These are phyloP conservation scores for Cheilosia scutellata DNA, from an alignment of 2,888 invertebrate genomes.

Conservation along the genomic window DNA sequence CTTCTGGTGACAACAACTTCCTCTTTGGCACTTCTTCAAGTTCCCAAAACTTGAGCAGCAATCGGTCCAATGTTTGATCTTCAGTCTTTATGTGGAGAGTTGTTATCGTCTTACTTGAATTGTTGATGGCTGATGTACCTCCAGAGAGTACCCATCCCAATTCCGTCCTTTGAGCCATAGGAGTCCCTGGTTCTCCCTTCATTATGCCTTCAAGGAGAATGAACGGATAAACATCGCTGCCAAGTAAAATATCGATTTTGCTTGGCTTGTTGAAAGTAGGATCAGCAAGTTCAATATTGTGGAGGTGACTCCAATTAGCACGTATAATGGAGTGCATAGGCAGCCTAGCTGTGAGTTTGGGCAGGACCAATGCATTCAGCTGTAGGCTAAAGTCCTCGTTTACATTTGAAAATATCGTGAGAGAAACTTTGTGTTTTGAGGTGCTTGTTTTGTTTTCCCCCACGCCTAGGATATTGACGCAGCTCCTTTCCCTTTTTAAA, in stretches of 20 bases:
- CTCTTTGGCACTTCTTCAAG: constrained; percentile 4
- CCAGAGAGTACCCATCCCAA: too few species aligned
- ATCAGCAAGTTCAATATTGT: not conserved
- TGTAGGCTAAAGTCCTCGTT: not conserved
- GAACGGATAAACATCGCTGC: not conserved
- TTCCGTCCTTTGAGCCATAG: not conserved
- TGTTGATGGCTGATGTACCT: not conserved
- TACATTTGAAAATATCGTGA: not conserved
- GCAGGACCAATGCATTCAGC: not conserved
- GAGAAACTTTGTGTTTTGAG: not conserved
- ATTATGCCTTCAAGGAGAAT: constrained; percentile 2
- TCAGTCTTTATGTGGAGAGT: not conserved
- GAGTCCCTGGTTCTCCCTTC: not conserved
- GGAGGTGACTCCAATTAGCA: not conserved
- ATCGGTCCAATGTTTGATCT: not conserved
- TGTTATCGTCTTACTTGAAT: not conserved
- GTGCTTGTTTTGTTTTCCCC: not conserved
- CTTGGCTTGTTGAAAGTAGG: not conserved
- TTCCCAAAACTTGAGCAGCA: not conserved
- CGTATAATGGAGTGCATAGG: not conserved
- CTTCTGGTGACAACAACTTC: constrained; percentile 1
- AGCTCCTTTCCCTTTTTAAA: not conserved
- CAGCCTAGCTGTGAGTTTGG: not conserved
- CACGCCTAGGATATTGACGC: not conserved
- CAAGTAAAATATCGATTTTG: constrained; percentile 10